Evolutionary conservation across 2,113 vertebrate genomes (phyloP).

Genomic region (Microtus montanus): DNA sequence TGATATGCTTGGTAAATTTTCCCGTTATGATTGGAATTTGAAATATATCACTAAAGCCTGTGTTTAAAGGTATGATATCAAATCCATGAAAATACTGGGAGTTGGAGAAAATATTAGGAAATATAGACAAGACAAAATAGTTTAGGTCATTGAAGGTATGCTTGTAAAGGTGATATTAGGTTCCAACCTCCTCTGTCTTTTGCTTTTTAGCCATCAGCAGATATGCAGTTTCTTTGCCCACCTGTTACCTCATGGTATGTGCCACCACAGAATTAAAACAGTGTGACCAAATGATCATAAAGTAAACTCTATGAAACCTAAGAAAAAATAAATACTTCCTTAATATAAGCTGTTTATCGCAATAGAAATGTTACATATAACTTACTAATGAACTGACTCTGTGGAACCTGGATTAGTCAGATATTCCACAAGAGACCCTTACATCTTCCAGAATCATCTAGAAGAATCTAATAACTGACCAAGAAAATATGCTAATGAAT

Average conservation of each 20-base stretch:
- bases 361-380: neutral
- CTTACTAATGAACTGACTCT: neutral
- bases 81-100: neutral
- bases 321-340: too few species aligned
- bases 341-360: neutral
- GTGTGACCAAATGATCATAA: too few species aligned
- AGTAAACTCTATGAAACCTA: too few species aligned
- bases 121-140: neutral
- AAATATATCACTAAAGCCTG: neutral
- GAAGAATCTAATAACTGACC: neutral
- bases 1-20: neutral
- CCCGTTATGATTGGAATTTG: neutral
- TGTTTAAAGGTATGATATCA: neutral
- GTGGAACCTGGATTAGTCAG: too few species aligned
- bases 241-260: neutral
- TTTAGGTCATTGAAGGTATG: too few species aligned
- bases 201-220: neutral
- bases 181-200: neutral
- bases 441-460: neutral
- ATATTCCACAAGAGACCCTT: neutral
- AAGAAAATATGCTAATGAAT: neutral
- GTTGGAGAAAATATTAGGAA: neutral
- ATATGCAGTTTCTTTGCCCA: neutral
- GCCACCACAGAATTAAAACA: neutral
- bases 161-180: neutral